Evolutionary conservation across 2,797 vertebrate species (phyloP).

Genomic region (Choloepus didactylus): DNA sequence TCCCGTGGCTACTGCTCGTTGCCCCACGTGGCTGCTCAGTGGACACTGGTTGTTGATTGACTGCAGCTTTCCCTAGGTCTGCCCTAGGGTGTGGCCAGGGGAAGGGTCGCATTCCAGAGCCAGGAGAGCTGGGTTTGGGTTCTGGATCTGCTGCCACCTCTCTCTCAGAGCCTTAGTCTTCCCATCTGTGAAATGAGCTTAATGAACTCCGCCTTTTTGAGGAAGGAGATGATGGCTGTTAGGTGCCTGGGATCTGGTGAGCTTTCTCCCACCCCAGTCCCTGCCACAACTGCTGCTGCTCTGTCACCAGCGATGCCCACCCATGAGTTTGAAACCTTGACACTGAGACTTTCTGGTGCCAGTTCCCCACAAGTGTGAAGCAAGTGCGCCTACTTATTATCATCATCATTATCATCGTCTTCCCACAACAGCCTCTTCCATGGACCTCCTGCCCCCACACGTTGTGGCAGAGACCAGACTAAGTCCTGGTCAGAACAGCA

Average conservation of each 20-base stretch:
- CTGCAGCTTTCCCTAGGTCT: background rate
- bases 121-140: background rate
- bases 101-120: background rate
- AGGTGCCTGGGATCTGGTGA: too few relatives aligned
- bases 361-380: background rate
- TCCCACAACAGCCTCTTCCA: background rate
- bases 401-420: background rate
- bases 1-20: background rate
- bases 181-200: background rate
- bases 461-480: background rate
- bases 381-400: too few relatives aligned
- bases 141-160: background rate
- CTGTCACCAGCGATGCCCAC: background rate
- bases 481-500: background rate
- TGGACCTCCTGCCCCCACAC: background rate
- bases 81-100: background rate
- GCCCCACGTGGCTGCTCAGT: background rate
- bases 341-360: background rate
- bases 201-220: background rate
- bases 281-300: accelerated
- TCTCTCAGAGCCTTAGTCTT: background rate
- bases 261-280: background rate
- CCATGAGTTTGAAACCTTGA: background rate
- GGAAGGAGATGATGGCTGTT: background rate
- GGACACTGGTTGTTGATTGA: background rate